These are phyloP conservation scores for Peromyscus attwateri DNA, from an alignment of 2,797 vertebrate genomes.

Conservation along the genomic window DNA sequence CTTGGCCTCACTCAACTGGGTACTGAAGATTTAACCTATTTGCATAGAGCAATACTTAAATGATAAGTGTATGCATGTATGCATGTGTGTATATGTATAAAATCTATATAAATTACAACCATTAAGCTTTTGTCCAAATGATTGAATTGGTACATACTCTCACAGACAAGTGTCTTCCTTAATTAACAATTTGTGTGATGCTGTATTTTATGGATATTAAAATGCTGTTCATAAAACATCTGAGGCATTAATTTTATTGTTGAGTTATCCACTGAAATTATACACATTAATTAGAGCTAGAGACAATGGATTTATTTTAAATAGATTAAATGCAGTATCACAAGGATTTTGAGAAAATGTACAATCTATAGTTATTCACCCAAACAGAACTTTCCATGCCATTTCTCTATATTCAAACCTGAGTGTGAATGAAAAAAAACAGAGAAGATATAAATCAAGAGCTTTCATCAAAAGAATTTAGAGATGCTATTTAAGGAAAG, in stretches of 20 bases:
- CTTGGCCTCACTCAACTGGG: not conserved
- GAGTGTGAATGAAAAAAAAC: not conserved
- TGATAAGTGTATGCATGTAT: not conserved
- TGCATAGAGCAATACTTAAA: not conserved
- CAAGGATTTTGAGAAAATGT: not conserved
- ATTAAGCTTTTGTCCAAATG: not conserved
- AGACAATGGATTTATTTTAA: not conserved
- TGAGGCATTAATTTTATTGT: not conserved
- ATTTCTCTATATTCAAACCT: not conserved
- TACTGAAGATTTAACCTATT: not conserved
- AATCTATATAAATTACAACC: not conserved
- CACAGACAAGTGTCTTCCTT: not conserved
- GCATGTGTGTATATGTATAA: not conserved
- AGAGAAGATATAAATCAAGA: not conserved
- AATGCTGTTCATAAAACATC: constrained; percentile 17
- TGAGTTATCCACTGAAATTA: not conserved
- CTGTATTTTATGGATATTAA: constrained; percentile 26
- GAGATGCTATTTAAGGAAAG: not conserved
- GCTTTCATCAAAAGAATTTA: not conserved
- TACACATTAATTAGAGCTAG: not conserved
- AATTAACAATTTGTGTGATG: not conserved
- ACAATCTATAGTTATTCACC: not conserved
- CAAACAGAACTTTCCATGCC: not conserved
- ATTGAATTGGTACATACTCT: not conserved
- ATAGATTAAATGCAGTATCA: not conserved